Evolutionary conservation across 2,113 vertebrate genomes (phyloP).

Genomic region (Himantopus leucocephalus): DNA sequence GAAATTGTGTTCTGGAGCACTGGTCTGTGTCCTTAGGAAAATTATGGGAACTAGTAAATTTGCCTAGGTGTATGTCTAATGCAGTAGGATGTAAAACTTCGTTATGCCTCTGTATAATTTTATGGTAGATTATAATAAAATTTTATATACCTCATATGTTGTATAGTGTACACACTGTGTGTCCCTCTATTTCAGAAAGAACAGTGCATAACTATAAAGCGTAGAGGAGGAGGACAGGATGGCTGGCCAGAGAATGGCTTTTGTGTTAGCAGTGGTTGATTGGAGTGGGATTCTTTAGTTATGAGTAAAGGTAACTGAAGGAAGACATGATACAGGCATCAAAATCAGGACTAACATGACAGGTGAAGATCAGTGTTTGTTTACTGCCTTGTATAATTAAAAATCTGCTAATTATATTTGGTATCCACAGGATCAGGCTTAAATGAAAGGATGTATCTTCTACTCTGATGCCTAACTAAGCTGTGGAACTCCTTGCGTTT

Average conservation of each 20-base stretch:
- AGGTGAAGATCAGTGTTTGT: neutral
- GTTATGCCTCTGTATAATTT: neutral
- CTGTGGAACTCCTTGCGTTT: neutral
- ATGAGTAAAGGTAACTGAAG: neutral
- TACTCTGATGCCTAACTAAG: neutral
- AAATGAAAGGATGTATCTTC: neutral
- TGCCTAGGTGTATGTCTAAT: neutral
- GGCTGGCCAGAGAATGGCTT: neutral
- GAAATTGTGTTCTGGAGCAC: neutral
- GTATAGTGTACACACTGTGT: too few relatives aligned
- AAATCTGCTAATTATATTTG: neutral
- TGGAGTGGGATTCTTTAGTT: neutral
- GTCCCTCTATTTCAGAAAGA: neutral
- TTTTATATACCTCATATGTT: neutral
- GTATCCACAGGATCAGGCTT: neutral
- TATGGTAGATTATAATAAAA: neutral
- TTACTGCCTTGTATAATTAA: neutral
- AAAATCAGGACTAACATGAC: neutral
- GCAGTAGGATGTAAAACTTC: neutral
- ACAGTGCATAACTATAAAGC: neutral
- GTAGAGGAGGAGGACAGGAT: neutral
- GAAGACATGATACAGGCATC: neutral
- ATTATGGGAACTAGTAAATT: neutral
- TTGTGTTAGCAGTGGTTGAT: neutral
- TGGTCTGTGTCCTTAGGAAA: neutral